Percentiles rank a stretch among this genome's conserved stretches.
Evolutionary conservation across 2,797 vertebrate species (phyloP).

Genomic region (Cuniculus paca): DNA sequence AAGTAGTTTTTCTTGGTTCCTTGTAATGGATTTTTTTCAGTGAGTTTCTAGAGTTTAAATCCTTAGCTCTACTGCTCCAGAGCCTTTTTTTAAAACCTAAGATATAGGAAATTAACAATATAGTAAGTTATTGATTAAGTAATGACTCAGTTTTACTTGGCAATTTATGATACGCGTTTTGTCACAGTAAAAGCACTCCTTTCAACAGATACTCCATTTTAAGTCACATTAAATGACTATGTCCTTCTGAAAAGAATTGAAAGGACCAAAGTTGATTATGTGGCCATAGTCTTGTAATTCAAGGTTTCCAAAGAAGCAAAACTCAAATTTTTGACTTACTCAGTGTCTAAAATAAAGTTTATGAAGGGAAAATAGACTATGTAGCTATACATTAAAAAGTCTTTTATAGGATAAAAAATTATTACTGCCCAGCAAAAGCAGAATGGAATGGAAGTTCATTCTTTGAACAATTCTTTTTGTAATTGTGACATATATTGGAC

Average conservation of each 20-base stretch:
- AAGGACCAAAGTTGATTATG: not conserved
- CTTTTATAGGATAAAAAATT: not conserved
- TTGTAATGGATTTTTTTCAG: constrained; percentile 15
- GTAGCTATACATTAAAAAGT: constrained; percentile 37
- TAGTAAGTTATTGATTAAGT: constrained; percentile 22
- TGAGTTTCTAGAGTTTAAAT: constrained; percentile 57
- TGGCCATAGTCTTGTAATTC: not conserved
- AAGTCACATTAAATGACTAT: not conserved
- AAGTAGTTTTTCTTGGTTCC: constrained; percentile 25
- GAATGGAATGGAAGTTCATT: not conserved
- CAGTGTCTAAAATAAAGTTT: not conserved
- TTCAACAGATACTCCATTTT: not conserved
- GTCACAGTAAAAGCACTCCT: not conserved
- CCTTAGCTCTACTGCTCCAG: not conserved
- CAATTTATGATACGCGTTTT: constrained; percentile 22
- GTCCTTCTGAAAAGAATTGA: constrained; percentile 14
- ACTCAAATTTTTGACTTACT: constrained; percentile 31
- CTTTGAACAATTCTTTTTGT: not conserved
- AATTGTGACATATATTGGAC: not conserved
- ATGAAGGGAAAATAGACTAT: not conserved
- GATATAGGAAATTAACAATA: constrained; percentile 37
- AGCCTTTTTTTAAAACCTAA: not conserved
- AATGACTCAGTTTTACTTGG: not conserved
- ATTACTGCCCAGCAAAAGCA: not conserved
- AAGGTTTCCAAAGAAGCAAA: constrained; percentile 35